These are phyloP conservation scores for Drosophila pseudoobscura DNA, from an alignment of 1,140 invertebrate species.

Conservation along the genomic window DNA sequence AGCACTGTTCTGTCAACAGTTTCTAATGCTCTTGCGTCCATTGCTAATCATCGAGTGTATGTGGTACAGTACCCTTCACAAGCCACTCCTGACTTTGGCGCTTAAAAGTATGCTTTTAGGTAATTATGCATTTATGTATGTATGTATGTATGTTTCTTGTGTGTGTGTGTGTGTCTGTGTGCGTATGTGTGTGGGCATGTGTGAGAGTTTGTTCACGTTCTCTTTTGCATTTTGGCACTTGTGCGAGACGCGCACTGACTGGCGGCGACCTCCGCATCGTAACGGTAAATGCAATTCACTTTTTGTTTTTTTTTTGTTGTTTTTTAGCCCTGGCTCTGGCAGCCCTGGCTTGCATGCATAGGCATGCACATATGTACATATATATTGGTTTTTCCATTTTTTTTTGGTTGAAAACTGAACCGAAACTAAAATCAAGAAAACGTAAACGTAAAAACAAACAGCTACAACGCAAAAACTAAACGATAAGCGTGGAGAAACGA, in stretches of 20 bases:
- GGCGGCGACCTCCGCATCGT: conserved; percentile 19
- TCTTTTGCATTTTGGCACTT: conserved; percentile 56
- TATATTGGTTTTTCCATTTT: conserved; percentile 17
- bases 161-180: conserved; percentile 25
- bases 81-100: conserved; percentile 62
- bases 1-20: conserved; percentile 15
- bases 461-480: conserved; percentile 6
- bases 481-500: conserved; percentile 18
- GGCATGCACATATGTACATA: conserved; percentile 29
- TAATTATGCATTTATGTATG: conserved; percentile 19
- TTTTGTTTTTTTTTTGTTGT: conserved; percentile 16
- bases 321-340: no score
- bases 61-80: conserved; percentile 26
- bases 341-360: conserved; percentile 32
- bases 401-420: conserved; percentile 3
- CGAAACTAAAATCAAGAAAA: conserved; percentile 42
- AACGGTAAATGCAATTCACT: conserved; percentile 54
- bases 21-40: conserved; percentile 5
- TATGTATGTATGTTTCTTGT: conserved; percentile 15
- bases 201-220: conserved; percentile 3
- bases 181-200: conserved; percentile 18
- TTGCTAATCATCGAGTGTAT: conserved; percentile 18
- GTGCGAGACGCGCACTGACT: conserved; percentile 30
- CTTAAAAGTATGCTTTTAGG: conserved; percentile 56
- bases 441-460: conserved; percentile 17